These are phyloP conservation scores for Colletes latitarsis DNA, from an alignment of 1,140 invertebrate genomes.

Conservation along the genomic window DNA sequence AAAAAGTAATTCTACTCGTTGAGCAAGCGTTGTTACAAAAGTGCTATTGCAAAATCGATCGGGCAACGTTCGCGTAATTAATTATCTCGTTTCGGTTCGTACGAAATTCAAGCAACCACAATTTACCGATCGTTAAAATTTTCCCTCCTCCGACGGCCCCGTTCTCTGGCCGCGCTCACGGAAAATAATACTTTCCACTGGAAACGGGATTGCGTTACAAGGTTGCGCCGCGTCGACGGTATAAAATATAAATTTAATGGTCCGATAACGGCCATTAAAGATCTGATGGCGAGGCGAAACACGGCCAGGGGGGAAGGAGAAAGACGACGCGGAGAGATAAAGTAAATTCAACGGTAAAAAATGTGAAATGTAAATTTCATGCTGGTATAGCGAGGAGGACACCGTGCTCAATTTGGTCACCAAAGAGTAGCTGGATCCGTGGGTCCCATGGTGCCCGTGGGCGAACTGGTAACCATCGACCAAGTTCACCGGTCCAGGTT, in stretches of 20 bases:
- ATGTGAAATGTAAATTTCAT: conserved; percentile 18
- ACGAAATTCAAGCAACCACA: not conserved
- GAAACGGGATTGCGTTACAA: conserved; percentile 14
- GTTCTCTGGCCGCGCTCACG: no score
- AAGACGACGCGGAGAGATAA: conserved; percentile 5
- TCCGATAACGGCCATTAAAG: conserved; percentile 15
- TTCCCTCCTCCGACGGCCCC: not conserved
- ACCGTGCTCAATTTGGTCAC: conserved; percentile 54
- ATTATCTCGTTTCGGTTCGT: conserved; percentile 23
- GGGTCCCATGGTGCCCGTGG: conserved; percentile 14
- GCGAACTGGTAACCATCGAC: conserved; percentile 54
- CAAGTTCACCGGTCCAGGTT: conserved; percentile 29
- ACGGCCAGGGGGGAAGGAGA: not conserved
- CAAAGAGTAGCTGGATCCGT: conserved; percentile 3
- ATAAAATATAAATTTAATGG: conserved; percentile 27
- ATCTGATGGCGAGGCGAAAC: not conserved
- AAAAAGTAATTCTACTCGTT: not conserved
- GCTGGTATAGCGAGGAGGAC: not conserved
- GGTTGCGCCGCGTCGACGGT: conserved; percentile 1
- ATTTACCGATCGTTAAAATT: not conserved
- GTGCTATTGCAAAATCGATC: conserved; percentile 4
- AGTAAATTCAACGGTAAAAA: conserved; percentile 36
- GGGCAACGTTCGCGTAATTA: conserved; percentile 13
- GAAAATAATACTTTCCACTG: conserved; percentile 4
- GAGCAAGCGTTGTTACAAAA: not conserved